Base-by-base conservation (phyloP, 1,140 invertebrate genomes). In the Eueides isabella region DNA sequence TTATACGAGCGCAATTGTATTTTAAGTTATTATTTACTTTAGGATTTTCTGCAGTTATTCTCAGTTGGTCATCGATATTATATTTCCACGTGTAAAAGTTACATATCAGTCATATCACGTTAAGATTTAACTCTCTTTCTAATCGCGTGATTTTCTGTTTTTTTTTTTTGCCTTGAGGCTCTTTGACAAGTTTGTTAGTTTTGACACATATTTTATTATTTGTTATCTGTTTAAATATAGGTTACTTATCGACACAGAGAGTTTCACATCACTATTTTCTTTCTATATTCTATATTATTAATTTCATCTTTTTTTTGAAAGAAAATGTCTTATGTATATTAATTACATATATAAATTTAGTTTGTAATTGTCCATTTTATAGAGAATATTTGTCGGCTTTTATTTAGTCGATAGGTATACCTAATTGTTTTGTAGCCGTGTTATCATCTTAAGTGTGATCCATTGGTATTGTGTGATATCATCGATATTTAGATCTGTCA, bases 401-500 rank as follows among this genome's bases (percentile, higher is more conserved):
- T 38, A 4, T 38, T 30, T 26, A 12, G 48, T 55, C 48, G 48
- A 23, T 55, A 12, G n/a, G n/a, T n/a, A n/a, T n/a, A n/a, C n/a
- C n/a, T 23, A 23, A 55, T 11, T 55, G 12, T 55, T 55, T 55
- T 55, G 48, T 55, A 55, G 26, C 7, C 48, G 26, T 55, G 41
- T 44, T 44, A 55, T 55, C 19, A 23, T 23, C 9, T 62, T 66
- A 62, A 31, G 41, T 38, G 72, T 80, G 67, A 75, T 73, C 78
- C 63, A 78, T 78, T 80, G 76, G 74, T 80, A 75, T n/a, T 75
- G 77, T 79, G 77, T 74, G 67, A 71, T 69, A 70, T 80, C 68
- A 71, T 77, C 71, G 65, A 78, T 76, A 78, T 72, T 78, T 80
- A 78, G 79, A 78, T 76, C 78, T 78, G 79, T 76, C 73, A 80